Evolutionary conservation across 2,797 vertebrate species (phyloP), one percentile per base, ranked within the genome.

Genomic region (Babyrousa celebensis): DNA sequence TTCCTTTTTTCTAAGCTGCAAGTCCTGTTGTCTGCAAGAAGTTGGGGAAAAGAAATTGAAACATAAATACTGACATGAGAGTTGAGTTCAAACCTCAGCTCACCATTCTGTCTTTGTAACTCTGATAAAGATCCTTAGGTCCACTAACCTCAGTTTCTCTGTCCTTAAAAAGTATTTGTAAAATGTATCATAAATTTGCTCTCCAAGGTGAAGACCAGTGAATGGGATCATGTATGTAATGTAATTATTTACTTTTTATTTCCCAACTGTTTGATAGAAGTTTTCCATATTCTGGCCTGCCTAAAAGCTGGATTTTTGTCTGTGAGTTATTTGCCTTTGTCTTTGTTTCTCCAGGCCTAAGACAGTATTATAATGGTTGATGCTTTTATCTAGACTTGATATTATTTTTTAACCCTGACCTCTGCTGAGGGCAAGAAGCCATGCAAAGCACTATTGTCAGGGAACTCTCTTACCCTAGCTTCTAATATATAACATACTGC

Each of bases 371-470:
- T 21, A 80, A 36, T 77, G 4, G 11, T 21, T 86, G 25, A 79
- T 52, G 18, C 27, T 94, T 97, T 92, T 84, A 43, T 78, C 29
- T 85, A 27, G 0, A 65, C 10, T 12, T 93, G 7, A 70, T 54
- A 82, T 68, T 74, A 78, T 85, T 43, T 87, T 63, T 95, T 60
- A 77, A 85, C 12, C 36, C 54, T 87, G 52, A 93, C 16, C 48
- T 95, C 7, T 85, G 14, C 52, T 86, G 25, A 1, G 36, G 32
- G 15, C 12, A 92, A n/a, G n/a, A 79, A 88, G 52, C 7, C 63
- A 90, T 20, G 40, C 14, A 95, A 85, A 90, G 5, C 56, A 58
- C 6, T 48, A 21, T 0, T 70, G 15, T 25, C 86, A 48, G 36
- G 12, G 2, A 77, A n/a, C 15, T 32, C 1, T 48, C 62, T 83